Evolutionary conservation across 2,888 invertebrate species (phyloP).

Genomic region (Sepiola atlantica): DNA sequence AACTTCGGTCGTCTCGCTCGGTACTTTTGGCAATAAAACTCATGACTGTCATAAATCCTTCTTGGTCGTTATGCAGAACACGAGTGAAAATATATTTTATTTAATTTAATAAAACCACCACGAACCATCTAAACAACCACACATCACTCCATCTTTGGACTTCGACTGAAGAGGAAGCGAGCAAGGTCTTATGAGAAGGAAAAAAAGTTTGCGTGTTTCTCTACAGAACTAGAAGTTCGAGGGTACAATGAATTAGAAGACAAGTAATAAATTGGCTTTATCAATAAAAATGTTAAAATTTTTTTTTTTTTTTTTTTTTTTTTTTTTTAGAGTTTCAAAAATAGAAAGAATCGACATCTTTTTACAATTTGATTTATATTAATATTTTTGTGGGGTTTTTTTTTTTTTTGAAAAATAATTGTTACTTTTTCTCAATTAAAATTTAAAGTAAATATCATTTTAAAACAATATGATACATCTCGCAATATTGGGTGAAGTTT

Average conservation of each 20-base stretch:
- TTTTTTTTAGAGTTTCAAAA: background rate
- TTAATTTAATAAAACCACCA: too few relatives aligned
- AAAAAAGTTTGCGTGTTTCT: background rate
- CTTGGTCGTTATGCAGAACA: background rate
- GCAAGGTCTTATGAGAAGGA: background rate
- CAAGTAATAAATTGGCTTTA: background rate
- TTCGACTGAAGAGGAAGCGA: background rate
- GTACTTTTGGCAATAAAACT: background rate
- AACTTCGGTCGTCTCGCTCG: background rate
- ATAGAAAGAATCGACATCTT: background rate
- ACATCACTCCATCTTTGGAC: background rate
- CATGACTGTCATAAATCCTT: background rate
- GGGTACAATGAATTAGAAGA: background rate
- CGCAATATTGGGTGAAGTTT: background rate
- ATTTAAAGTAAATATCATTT: background rate
- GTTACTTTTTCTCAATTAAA: background rate
- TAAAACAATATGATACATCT: background rate
- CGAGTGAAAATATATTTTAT: too few relatives aligned
- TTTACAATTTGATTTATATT: background rate
- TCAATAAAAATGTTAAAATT: background rate
- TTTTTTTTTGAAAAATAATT: background rate
- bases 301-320: background rate
- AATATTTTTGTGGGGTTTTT: background rate
- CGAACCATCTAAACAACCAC: background rate
- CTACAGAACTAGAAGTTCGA: background rate